These are phyloP conservation scores for Athalia circularis DNA, from an alignment of 2,888 invertebrate genomes.

Conservation along the genomic window DNA sequence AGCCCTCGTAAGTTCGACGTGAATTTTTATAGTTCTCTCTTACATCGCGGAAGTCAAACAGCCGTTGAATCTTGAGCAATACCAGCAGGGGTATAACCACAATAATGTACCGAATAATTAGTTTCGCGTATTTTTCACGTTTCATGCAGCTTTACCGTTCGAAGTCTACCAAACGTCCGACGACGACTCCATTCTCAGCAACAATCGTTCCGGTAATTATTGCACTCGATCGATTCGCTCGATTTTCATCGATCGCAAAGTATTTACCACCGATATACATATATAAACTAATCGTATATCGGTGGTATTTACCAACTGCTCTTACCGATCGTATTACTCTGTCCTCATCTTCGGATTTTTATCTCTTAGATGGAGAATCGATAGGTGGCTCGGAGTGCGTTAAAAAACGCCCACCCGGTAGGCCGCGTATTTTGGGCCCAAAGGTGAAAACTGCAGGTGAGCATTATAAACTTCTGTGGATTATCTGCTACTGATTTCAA, in stretches of 20 bases:
- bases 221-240: not conserved
- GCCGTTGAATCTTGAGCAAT: too few relatives aligned
- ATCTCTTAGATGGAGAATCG: constrained; percentile 19
- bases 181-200: not conserved
- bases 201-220: constrained; percentile 34
- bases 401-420: constrained; percentile 75
- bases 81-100: too few relatives aligned
- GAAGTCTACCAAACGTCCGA: too few relatives aligned
- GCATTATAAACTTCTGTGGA: constrained; percentile 5
- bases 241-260: not conserved
- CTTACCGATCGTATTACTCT: not conserved
- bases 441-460: constrained; percentile 54
- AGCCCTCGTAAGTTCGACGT: constrained; percentile 60
- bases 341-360: not conserved
- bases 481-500: not conserved
- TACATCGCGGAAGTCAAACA: too few relatives aligned
- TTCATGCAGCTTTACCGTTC: not conserved
- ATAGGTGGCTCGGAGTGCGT: constrained; percentile 74
- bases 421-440: constrained; percentile 64
- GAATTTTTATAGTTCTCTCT: not conserved
- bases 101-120: not conserved
- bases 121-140: not conserved
- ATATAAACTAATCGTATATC: too few relatives aligned
- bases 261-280: too few relatives aligned
- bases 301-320: not conserved